A percentile compares a stretch with the other conserved stretches of the same genome.
Conservation (phyloP, 2,888 invertebrate species). For the Lasioglossum zephyrum region DNA sequence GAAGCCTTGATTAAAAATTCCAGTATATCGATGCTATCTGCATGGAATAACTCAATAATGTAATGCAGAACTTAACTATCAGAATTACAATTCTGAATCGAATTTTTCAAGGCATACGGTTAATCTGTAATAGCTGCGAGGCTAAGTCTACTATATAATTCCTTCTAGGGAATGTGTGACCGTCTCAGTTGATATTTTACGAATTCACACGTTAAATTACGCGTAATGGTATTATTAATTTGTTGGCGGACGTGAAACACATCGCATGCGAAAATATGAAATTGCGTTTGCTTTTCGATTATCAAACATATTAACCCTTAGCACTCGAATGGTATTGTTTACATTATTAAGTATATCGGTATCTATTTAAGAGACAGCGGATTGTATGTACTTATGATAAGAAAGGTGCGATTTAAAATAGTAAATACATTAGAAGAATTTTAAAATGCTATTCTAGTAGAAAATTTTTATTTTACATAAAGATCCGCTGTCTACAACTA, state of each 20-base stretch:
- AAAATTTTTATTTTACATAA: no score
- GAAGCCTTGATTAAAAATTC: slow-evolving; percentile 31
- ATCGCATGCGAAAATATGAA: slow-evolving; percentile 10
- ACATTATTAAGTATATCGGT: no score
- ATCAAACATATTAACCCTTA: slow-evolving; percentile 21
- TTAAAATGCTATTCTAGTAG: no score
- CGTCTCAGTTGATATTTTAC: slow-evolving; percentile 12
- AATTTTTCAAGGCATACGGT: slow-evolving; percentile 10
- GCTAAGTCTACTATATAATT: slow-evolving; percentile 22
- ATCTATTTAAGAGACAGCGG: no score
- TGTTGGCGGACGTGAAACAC: background rate
- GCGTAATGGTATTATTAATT: slow-evolving; percentile 2
- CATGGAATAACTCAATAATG: slow-evolving; percentile 30
- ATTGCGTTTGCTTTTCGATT: slow-evolving; percentile 6
- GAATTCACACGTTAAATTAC: slow-evolving; percentile 1
- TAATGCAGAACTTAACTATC: slow-evolving; percentile 27
- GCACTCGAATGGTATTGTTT: no score
- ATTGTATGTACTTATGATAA: no score
- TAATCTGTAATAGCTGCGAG: background rate
- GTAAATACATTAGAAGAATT: no score
- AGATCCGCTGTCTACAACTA: no score
- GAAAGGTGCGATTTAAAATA: no score
- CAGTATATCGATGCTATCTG: slow-evolving; percentile 30
- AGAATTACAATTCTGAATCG: slow-evolving; percentile 19
- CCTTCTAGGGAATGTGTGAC: slow-evolving; percentile 24